Evolutionary conservation across 2,113 vertebrate genomes (phyloP), one percentile per base, ranked within the genome.

Genomic region (Neotoma lepida): DNA sequence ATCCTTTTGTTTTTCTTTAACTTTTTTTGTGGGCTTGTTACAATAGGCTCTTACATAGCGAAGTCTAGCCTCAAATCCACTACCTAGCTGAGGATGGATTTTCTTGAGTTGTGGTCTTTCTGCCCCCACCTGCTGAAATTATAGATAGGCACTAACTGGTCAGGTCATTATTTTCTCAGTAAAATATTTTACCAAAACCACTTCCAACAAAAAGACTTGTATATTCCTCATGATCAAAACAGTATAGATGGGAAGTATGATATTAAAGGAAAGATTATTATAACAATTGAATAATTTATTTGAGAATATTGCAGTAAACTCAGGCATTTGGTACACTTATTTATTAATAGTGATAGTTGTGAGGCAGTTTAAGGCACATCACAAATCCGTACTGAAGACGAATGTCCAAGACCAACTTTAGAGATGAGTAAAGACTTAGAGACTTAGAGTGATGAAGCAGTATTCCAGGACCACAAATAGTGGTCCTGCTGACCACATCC

Each of bases 241-340:
- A 73, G 0, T n/a, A 71, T 71, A 39, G 51, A 24, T 41, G 17
- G 44, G 9, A 73, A 63, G 13, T 18, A 84, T 17, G 44, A 56
- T 86, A 64, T 24, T 54, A 41, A 86, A 39, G 30, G 64, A 58
- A 54, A 66, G 17, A 86, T 24, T 58, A 46, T 41, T 90, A 90
- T 24, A 64, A 88, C 77, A 68, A 49, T 30, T 94, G 49, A 86
- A 91, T 84, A 70, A 26, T n/a, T 95, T 86, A 93, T 63, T 82
- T 73, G 44, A 91, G 66, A 86, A 76, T 41, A 89, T 39, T 84
- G 5, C 26, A 86, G 61, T 89, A 44, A 81, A 5, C 35, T 14
- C 71, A 86, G 80, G 56, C 63, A 61, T 73, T 80, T 66, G 13
- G 3, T 73, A 56, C 28, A 49, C 12, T 86, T 91, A 70, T 91